Percentiles rank a stretch among this genome's conserved stretches.
phyloP scores from a whole-genome alignment of 1,140 invertebrate genomes.

The Drosophila prosaltans region DNA sequence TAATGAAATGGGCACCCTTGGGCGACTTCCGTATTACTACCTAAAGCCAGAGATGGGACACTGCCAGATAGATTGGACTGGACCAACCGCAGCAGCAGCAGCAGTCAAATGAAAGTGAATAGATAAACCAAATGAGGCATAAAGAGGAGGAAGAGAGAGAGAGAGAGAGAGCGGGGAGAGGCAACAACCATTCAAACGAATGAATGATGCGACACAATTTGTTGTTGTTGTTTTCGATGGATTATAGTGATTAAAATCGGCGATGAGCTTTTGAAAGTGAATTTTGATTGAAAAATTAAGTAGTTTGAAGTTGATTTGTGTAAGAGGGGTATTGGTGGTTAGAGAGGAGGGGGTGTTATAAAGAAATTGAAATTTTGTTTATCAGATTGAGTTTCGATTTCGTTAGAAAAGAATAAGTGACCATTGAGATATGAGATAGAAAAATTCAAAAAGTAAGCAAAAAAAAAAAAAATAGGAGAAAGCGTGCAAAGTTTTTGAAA shows the following conservation, averaged over 20 bases:
- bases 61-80: neutral
- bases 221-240: neutral
- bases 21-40: slow-evolving; percentile 38
- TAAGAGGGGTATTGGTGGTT: neutral
- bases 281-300: slow-evolving; percentile 3
- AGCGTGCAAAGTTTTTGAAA: neutral
- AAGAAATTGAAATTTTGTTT: neutral
- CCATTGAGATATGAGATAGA: neutral
- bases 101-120: slow-evolving; percentile 36
- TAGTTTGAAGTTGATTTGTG: neutral
- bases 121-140: slow-evolving; percentile 22
- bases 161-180: neutral
- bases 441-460: neutral
- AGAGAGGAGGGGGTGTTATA: neutral
- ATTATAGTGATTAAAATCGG: neutral
- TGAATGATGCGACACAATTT: neutral
- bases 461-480: no score
- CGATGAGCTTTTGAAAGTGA: neutral
- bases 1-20: slow-evolving; percentile 34
- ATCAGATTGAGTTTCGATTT: neutral
- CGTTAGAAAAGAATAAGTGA: slow-evolving; percentile 6
- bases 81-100: neutral
- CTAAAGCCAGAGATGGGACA: neutral
- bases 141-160: neutral
- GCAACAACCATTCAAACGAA: neutral